phyloP scores from a whole-genome alignment of 1,140 invertebrate species.

The Pogonomyrmex californicus region DNA sequence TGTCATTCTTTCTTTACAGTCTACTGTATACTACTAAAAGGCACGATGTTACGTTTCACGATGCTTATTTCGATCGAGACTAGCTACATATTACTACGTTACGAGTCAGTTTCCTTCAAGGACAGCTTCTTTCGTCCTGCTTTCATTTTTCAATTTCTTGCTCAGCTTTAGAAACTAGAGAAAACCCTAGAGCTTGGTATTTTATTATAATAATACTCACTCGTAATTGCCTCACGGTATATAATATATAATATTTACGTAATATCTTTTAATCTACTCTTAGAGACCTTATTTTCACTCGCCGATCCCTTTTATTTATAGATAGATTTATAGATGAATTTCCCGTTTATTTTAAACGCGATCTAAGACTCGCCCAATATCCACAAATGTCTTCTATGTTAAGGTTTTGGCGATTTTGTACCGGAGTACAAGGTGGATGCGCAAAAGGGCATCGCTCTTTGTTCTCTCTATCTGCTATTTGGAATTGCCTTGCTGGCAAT shows the following conservation, averaged over 20 bases:
- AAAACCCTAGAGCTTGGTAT: neutral
- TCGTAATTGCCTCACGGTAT: neutral
- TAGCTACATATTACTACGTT: neutral
- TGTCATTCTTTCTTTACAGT: neutral
- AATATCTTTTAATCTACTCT: neutral
- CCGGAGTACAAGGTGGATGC: constrained; percentile 93
- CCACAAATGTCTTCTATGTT: neutral
- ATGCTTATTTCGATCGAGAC: neutral
- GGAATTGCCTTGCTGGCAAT: constrained; percentile 99
- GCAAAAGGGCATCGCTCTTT: constrained; percentile 95
- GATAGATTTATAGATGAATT: too few relatives aligned
- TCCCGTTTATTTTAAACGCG: neutral
- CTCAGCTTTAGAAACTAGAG: neutral
- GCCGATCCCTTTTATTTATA: neutral
- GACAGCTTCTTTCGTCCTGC: neutral
- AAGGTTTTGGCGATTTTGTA: constrained; percentile 96
- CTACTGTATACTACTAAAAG: too few relatives aligned
- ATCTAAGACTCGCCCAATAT: neutral
- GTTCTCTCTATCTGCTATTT: constrained; percentile 97
- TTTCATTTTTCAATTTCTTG: neutral
- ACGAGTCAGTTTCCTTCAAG: neutral
- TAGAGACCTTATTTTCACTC: neutral
- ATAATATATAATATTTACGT: neutral
- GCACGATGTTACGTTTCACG: neutral
- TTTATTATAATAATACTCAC: neutral